These are phyloP conservation scores for Chelonia mydas DNA, from an alignment of 2,797 vertebrate species.

Conservation along the genomic window DNA sequence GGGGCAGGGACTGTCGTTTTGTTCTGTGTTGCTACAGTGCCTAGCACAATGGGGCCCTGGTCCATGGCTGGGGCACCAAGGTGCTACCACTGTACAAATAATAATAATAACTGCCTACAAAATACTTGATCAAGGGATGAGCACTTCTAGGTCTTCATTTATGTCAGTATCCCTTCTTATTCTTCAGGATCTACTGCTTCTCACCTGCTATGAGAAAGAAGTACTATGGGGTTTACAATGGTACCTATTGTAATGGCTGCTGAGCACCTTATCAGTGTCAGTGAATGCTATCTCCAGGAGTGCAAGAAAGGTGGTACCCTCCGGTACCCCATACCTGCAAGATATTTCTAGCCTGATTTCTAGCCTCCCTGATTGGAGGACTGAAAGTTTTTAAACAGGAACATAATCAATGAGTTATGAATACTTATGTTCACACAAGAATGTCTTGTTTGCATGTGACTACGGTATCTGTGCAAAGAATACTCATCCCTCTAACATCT, in stretches of 20 bases:
- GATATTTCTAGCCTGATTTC: no score
- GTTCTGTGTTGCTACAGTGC: background rate
- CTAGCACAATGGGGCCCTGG: background rate
- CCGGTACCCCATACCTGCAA: no score
- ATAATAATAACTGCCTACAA: background rate
- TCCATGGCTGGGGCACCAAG: no score
- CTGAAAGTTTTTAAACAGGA: background rate
- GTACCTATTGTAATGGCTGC: no score
- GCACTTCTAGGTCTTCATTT: background rate
- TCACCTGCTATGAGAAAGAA: no score
- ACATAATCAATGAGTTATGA: background rate
- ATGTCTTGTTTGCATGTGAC: background rate
- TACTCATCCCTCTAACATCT: background rate
- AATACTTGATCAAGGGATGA: background rate
- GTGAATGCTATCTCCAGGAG: no score
- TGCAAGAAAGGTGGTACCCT: no score
- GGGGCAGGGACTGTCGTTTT: background rate
- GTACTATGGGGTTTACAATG: no score
- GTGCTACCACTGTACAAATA: background rate
- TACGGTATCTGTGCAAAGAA: background rate
- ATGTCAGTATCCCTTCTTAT: no score
- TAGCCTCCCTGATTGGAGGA: background rate
- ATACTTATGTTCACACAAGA: background rate
- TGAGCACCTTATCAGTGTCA: no score
- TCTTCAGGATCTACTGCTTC: no score